A percentile compares a stretch with the other conserved stretches of the same genome.
Conservation (phyloP, 2,888 invertebrate species). For the Allolobophora icterica region DNA sequence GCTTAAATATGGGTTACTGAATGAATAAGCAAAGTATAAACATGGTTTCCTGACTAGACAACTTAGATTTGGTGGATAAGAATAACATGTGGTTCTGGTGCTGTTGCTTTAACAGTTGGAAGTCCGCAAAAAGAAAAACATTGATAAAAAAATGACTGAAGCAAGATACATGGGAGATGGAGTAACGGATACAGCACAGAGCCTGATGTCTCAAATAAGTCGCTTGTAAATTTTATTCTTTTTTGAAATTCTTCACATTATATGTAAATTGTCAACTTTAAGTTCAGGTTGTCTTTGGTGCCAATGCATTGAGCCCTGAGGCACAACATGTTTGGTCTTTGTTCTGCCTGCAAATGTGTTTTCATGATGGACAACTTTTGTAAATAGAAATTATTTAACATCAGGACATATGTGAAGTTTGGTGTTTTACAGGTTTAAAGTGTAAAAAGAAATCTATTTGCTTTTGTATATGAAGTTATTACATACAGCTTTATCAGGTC, state of each 20-base stretch:
- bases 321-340: not conserved
- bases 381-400: not conserved
- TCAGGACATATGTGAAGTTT: not conserved
- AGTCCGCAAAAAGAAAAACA: not conserved
- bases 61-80: not conserved
- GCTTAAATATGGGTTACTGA: too few species aligned
- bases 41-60: not conserved
- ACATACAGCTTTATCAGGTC: not conserved
- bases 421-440: not conserved
- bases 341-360: not conserved
- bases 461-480: not conserved
- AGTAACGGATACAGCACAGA: constrained; percentile 21
- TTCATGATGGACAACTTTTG: not conserved
- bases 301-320: not conserved
- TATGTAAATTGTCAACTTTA: not conserved
- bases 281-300: not conserved
- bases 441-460: not conserved
- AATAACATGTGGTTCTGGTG: not conserved
- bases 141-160: not conserved
- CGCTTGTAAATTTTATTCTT: not conserved
- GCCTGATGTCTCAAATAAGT: constrained; percentile 13
- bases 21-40: too few species aligned
- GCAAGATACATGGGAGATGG: constrained; percentile 22
- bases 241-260: not conserved
- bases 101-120: not conserved